phyloP scores from a whole-genome alignment of 2,888 invertebrate genomes.

The Bruchidius siliquastri region DNA sequence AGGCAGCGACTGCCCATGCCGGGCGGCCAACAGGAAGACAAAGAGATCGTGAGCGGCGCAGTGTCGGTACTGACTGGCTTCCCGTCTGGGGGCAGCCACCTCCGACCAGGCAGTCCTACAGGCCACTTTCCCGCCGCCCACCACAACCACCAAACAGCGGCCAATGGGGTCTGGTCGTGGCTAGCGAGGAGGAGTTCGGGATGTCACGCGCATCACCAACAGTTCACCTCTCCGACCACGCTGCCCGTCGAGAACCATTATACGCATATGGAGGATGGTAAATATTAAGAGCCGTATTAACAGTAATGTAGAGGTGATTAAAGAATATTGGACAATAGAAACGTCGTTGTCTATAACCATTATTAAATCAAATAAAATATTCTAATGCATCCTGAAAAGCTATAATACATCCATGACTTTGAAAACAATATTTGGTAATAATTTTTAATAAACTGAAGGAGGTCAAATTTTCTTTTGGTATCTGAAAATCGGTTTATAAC shows the following conservation, averaged over 20 bases:
- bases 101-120: neutral
- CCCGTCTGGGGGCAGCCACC: conserved; percentile 9
- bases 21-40: conserved; percentile 37
- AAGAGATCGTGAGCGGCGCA: conserved; percentile 29
- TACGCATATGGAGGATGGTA: conserved; percentile 63
- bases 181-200: conserved; percentile 37
- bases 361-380: no score
- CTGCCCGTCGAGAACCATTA: conserved; percentile 65
- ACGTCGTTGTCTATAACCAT: no score
- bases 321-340: no score
- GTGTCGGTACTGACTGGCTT: neutral
- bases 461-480: no score
- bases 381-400: no score
- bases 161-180: conserved; percentile 45
- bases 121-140: neutral
- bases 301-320: no score
- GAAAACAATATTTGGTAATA: no score
- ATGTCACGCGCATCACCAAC: conserved; percentile 29
- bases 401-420: no score
- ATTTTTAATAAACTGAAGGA: no score
- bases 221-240: conserved; percentile 51
- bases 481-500: no score
- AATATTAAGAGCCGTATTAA: neutral
- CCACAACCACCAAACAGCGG: conserved; percentile 3
- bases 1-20: conserved; percentile 34